These are phyloP conservation scores for Pristionchus arcanus DNA, from an alignment of 2,888 invertebrate genomes.

Conservation along the genomic window DNA sequence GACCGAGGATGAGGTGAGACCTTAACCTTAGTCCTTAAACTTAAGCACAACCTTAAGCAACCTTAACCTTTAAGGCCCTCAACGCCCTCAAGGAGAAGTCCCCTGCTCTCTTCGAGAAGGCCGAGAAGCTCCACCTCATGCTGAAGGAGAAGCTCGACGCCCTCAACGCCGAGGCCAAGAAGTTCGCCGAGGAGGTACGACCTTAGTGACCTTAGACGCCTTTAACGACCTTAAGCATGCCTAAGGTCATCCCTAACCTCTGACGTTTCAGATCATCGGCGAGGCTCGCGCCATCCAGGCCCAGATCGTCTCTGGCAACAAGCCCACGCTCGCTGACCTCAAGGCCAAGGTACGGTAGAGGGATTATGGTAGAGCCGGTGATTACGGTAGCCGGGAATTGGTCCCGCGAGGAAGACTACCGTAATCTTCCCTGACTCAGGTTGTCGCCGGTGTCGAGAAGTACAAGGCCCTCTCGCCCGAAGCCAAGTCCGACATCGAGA, in stretches of 20 bases:
- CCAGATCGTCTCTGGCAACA: conserved; percentile 57
- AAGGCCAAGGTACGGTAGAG: conserved; percentile 53
- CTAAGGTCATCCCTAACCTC: not conserved
- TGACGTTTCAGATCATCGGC: conserved; percentile 51
- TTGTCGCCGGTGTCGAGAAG: conserved; percentile 56
- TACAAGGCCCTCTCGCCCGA: conserved; percentile 60
- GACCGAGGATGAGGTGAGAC: conserved; percentile 66
- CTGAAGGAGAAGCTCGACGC: conserved; percentile 66
- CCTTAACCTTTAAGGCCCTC: conserved; percentile 63
- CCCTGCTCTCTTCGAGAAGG: conserved; percentile 74
- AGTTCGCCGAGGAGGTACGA: conserved; percentile 69
- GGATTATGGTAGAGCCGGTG: not conserved
- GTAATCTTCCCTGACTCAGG: conserved; percentile 8
- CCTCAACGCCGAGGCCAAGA: conserved; percentile 63
- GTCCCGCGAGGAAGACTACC: not conserved
- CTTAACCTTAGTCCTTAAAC: not conserved
- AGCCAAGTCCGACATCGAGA: conserved; percentile 61
- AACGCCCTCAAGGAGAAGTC: conserved; percentile 75
- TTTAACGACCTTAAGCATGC: not conserved
- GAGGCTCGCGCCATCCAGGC: conserved; percentile 57
- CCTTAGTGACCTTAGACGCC: not conserved
- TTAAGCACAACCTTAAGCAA: not conserved
- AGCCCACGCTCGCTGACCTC: conserved; percentile 58
- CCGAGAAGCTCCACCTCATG: conserved; percentile 67
- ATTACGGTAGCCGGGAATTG: not conserved